phyloP scores from a whole-genome alignment of 2,888 invertebrate genomes.

The Folsomia manolachei region DNA sequence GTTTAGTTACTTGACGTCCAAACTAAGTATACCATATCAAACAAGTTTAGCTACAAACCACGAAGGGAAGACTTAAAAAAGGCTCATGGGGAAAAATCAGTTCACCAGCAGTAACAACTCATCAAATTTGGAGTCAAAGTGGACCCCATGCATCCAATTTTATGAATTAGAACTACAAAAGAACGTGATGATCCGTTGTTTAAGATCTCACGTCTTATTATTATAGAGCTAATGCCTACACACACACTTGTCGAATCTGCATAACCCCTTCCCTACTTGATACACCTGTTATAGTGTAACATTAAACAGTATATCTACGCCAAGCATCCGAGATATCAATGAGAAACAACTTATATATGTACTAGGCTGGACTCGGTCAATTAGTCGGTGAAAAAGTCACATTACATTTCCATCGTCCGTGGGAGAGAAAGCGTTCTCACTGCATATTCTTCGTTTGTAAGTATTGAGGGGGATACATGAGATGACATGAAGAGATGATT shows the following conservation, averaged over 20 bases:
- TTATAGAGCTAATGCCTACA: too few relatives aligned
- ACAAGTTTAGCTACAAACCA: too few relatives aligned
- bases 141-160: background rate
- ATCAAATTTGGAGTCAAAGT: too few relatives aligned
- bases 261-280: too few relatives aligned
- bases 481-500: conserved; percentile 1
- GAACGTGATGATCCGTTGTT: background rate
- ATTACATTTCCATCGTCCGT: conserved; percentile 42
- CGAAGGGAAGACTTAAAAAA: background rate
- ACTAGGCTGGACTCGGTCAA: conserved; percentile 42
- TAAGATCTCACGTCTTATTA: too few relatives aligned
- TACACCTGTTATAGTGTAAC: too few relatives aligned
- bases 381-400: conserved; percentile 45
- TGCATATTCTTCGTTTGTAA: conserved; percentile 15
- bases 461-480: too few relatives aligned
- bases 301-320: too few relatives aligned
- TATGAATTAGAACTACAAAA: background rate
- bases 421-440: conserved; percentile 46
- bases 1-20: background rate
- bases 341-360: too few relatives aligned
- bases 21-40: too few relatives aligned
- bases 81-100: background rate
- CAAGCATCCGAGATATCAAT: too few relatives aligned
- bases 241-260: too few relatives aligned
- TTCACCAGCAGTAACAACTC: background rate